Base-by-base conservation (phyloP, 2,797 vertebrate genomes). In the Myioborus miniatus region DNA sequence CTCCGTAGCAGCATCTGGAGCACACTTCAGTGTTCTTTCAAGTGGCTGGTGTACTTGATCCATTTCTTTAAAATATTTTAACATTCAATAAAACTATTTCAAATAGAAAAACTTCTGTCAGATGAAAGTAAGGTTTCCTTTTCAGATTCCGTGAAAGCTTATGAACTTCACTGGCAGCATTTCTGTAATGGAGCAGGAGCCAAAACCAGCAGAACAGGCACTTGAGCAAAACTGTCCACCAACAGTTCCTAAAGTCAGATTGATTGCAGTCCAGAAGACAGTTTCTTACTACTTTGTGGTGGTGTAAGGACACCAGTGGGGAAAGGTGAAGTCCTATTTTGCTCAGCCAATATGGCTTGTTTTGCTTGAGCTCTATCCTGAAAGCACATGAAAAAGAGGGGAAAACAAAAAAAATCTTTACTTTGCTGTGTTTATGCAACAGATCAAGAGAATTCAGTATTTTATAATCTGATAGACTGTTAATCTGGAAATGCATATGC, bases 1-100 rank as follows among this genome's bases (percentile, higher is more conserved):
- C 95, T 97, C 98, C 97, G 56, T 99, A 99, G 99, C 99, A 99
- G 99, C 99, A 99, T 98, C 93, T 96, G 98, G 98, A 98, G 98
- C 97, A 97, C 98, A 97, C 94, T 85, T 65, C 78, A 80, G 96
- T 97, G 97, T 98, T 98, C 98, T 97, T 97, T 94, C 97, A 98
- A 98, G 98, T 98, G 98, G 98, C 97, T 97, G 98, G 98, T 97
- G 98, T 97, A 97, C 97, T 97, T 82, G 97, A 96, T 97, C 93
- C 89, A 91, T 94, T 96, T 93, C 71, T 95, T 96, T 87, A 92
- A 94, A 95, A 90, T 94, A 87, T 44, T 93, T 91, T 94, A 90
- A 95, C 44, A 80, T 96, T 89, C 95, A 94, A 97, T 96, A 96
- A 95, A 97, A 96, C 97, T 97, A 96, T 98, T 97, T 94, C 97